Evolutionary conservation across 2,888 invertebrate species (phyloP).

Genomic region (Trachelus troglodyta): DNA sequence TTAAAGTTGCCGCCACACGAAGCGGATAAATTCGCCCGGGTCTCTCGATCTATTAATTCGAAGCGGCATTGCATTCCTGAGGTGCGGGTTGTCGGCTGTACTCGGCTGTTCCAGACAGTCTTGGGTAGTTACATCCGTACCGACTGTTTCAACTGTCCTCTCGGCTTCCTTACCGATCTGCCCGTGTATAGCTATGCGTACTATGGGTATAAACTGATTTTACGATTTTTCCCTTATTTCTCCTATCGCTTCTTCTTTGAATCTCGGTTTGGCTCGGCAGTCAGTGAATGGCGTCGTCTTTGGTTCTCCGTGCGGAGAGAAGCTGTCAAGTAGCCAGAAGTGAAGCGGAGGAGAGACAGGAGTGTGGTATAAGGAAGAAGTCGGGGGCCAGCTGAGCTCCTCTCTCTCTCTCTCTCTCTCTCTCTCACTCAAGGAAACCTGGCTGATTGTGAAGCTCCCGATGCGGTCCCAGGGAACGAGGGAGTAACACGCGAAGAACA

Average conservation of each 20-base stretch:
- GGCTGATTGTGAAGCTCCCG: background rate
- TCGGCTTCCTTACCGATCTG: background rate
- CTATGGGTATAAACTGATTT: background rate
- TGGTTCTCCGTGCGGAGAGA: background rate
- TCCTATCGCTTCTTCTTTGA: conserved; percentile 25
- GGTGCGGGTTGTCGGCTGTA: conserved; percentile 51
- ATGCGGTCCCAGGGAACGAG: background rate
- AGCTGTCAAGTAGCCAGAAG: background rate
- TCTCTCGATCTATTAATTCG: conserved; percentile 64
- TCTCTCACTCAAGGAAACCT: background rate
- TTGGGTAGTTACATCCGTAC: background rate
- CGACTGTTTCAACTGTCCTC: background rate
- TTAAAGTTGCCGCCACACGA: conserved; percentile 57
- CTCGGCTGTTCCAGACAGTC: conserved; percentile 30
- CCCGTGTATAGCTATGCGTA: background rate
- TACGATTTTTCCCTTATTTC: conserved; percentile 42
- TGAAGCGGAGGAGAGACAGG: conserved; percentile 1
- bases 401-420: background rate
- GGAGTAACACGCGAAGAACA: background rate
- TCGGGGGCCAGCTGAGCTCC: background rate
- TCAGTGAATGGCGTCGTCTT: background rate
- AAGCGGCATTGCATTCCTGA: conserved; percentile 59
- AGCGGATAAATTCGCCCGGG: conserved; percentile 63
- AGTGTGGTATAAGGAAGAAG: conserved; percentile 1
- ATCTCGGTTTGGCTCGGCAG: background rate